A percentile compares a stretch with the other conserved stretches of the same genome.
Evolutionary conservation across 2,113 vertebrate species (phyloP).

Genomic region (Jacana jacana): DNA sequence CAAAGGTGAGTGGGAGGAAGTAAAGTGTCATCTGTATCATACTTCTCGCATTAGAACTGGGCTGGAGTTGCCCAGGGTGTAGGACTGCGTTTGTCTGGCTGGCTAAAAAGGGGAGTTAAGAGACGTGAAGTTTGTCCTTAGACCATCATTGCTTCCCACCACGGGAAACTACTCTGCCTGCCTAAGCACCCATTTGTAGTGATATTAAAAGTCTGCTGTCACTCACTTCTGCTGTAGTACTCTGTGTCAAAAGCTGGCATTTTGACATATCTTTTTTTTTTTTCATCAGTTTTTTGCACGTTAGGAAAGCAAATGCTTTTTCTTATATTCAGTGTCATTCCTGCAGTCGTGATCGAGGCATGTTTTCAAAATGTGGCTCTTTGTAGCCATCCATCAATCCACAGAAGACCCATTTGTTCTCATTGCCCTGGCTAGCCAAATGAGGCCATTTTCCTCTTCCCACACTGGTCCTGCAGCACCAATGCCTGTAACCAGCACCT

Average conservation of each 20-base stretch:
- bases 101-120: not conserved
- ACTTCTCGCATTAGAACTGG: not conserved
- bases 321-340: not conserved
- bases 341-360: not conserved
- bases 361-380: not conserved
- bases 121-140: not conserved
- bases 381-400: not conserved
- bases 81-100: not conserved
- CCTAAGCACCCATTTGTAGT: not conserved
- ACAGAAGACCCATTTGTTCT: constrained; percentile 25
- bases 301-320: not conserved
- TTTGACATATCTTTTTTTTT: not conserved
- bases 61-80: not conserved
- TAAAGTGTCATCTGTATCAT: not conserved
- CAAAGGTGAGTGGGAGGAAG: not conserved
- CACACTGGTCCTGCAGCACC: not conserved
- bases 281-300: not conserved
- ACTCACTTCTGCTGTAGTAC: not conserved
- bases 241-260: not conserved
- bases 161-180: not conserved
- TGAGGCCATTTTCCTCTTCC: constrained; percentile 1
- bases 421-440: not conserved
- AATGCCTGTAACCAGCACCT: not conserved
- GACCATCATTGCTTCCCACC: not conserved
- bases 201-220: not conserved